Percentiles rank a stretch among this genome's conserved stretches.
These are phyloP conservation scores for Morinoia aosen DNA, from an alignment of 2,888 invertebrate genomes.

Conservation along the genomic window DNA sequence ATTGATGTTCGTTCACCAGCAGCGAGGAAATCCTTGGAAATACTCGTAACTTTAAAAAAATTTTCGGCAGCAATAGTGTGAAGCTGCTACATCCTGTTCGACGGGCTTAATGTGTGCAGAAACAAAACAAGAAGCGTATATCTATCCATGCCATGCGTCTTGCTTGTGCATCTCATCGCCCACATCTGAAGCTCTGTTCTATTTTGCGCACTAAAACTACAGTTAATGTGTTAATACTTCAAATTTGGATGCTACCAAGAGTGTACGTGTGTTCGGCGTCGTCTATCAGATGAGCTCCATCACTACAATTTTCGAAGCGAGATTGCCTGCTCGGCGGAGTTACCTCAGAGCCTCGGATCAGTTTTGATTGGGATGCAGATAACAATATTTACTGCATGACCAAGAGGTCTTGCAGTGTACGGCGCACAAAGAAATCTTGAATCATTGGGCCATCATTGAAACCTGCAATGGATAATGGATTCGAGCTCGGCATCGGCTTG, in stretches of 20 bases:
- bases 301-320: not conserved
- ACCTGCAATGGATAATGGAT: not conserved
- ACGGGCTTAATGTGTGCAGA: not conserved
- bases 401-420: not conserved
- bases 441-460: slow-evolving; percentile 9
- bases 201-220: not conserved
- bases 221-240: not conserved
- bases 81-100: not conserved
- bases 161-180: not conserved
- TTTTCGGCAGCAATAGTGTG: not conserved
- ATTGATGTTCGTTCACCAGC: not conserved
- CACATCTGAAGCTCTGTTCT: not conserved
- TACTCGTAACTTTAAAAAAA: not conserved
- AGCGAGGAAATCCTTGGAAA: not conserved
- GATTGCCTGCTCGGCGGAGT: not conserved
- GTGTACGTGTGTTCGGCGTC: not conserved
- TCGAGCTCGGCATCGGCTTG: not conserved
- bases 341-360: not conserved
- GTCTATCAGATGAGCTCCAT: not conserved
- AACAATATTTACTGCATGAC: not conserved
- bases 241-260: not conserved
- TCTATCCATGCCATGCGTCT: not conserved
- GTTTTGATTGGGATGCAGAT: not conserved
- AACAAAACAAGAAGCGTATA: not conserved
- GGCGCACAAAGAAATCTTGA: slow-evolving; percentile 25